Evolutionary conservation across 2,113 vertebrate species (phyloP).

Genomic region (Psilopsiagon aymara): DNA sequence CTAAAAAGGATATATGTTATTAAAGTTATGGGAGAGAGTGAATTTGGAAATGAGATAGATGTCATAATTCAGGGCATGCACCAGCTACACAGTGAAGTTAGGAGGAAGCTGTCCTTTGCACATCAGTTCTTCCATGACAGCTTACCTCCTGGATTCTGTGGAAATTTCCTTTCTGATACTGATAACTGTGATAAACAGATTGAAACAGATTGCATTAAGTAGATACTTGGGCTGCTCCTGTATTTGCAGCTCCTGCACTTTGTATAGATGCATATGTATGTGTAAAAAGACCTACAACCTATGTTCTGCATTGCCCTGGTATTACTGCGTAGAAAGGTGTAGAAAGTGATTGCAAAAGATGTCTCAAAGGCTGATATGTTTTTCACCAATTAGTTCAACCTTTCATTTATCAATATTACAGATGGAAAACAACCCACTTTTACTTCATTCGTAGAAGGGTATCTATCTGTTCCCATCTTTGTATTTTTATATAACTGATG

Average conservation of each 20-base stretch:
- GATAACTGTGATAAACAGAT: background rate
- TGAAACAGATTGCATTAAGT: background rate
- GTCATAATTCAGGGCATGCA: background rate
- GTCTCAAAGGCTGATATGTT: background rate
- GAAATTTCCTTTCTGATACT: background rate
- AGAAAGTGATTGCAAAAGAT: background rate
- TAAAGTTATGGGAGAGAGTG: background rate
- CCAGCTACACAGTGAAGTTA: background rate
- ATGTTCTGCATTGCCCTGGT: background rate
- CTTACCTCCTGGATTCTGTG: background rate
- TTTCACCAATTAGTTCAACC: background rate
- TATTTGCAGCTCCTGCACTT: background rate
- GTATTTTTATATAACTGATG: conserved; percentile 9
- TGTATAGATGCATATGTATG: background rate
- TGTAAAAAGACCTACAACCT: background rate
- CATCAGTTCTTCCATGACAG: background rate
- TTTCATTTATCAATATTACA: background rate
- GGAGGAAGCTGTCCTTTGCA: background rate
- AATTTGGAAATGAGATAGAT: background rate
- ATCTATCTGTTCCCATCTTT: conserved; percentile 7
- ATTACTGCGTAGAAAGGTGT: background rate
- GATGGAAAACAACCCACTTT: background rate
- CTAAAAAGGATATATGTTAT: background rate
- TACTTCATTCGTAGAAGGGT: background rate
- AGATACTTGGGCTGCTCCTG: background rate